phyloP scores from a whole-genome alignment of 2,888 invertebrate genomes.

The Macropis europaea region DNA sequence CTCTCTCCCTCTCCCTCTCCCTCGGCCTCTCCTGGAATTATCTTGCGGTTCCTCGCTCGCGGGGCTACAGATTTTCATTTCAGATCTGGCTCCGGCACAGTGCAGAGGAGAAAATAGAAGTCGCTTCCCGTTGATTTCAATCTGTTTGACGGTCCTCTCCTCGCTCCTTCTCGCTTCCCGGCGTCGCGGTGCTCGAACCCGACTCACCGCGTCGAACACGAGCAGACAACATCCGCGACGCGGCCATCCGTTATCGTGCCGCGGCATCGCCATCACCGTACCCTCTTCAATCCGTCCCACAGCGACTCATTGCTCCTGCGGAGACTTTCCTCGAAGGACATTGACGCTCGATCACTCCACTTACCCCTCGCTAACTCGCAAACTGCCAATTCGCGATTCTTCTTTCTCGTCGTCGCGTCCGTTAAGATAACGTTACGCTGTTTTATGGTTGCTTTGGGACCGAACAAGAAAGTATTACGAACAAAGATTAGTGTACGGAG shows the following conservation, averaged over 20 bases:
- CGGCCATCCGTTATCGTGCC: constrained; percentile 59
- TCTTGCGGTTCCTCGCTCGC: constrained; percentile 60
- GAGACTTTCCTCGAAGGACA: constrained; percentile 16
- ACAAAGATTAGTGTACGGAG: too few species aligned
- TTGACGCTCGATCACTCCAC: constrained; percentile 45
- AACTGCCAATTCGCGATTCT: neutral
- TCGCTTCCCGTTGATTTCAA: constrained; percentile 68
- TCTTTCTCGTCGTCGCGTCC: neutral
- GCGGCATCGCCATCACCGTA: constrained; percentile 57
- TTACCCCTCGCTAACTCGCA: neutral
- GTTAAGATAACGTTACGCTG: too few species aligned
- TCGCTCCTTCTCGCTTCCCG: constrained; percentile 41
- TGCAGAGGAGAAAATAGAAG: constrained; percentile 60
- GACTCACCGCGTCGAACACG: constrained; percentile 55
- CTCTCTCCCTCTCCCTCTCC: constrained; percentile 1
- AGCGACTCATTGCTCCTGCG: constrained; percentile 25
- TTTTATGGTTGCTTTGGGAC: too few species aligned
- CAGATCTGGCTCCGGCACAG: constrained; percentile 69
- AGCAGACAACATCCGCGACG: constrained; percentile 60
- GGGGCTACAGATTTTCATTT: constrained; percentile 73
- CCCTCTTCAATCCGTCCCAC: neutral
- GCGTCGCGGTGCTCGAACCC: constrained; percentile 28
- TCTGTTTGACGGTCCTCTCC: constrained; percentile 68
- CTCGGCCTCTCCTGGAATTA: constrained; percentile 49
- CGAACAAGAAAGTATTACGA: too few species aligned